These are phyloP conservation scores for Drosophila maculinotata DNA, from an alignment of 2,888 invertebrate species.

Conservation along the genomic window DNA sequence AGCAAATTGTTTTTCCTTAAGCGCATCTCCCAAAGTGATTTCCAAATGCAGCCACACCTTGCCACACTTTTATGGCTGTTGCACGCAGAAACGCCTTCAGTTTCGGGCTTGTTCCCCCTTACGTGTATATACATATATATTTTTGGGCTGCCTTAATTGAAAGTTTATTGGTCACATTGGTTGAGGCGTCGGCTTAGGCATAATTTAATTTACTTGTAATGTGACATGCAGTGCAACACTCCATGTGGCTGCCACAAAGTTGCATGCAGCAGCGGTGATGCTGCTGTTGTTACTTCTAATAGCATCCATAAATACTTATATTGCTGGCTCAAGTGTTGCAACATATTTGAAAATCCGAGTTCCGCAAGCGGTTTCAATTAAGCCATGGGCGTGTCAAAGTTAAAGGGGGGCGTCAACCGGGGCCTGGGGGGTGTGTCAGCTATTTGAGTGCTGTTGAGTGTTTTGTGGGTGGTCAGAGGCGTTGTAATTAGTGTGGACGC, in stretches of 20 bases:
- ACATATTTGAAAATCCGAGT: slow-evolving; percentile 39
- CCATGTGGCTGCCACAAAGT: slow-evolving; percentile 25
- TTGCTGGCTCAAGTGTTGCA: slow-evolving; percentile 24
- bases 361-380: slow-evolving; percentile 64
- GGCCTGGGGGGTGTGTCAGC: slow-evolving; percentile 39
- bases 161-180: slow-evolving; percentile 70
- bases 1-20: slow-evolving; percentile 67
- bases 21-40: slow-evolving; percentile 44
- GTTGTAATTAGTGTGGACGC: slow-evolving; percentile 35
- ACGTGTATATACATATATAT: slow-evolving; percentile 30
- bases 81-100: neutral
- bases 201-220: slow-evolving; percentile 74
- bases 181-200: slow-evolving; percentile 50
- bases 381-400: slow-evolving; percentile 51
- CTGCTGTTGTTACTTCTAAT: slow-evolving; percentile 49
- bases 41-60: slow-evolving; percentile 51
- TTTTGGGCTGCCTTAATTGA: slow-evolving; percentile 75
- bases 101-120: neutral
- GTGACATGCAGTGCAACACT: slow-evolving; percentile 32
- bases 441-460: slow-evolving; percentile 8
- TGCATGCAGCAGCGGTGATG: slow-evolving; percentile 15
- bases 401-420: slow-evolving; percentile 46
- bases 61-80: slow-evolving; percentile 51
- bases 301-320: slow-evolving; percentile 48
- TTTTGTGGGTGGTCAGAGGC: slow-evolving; percentile 54